Base-by-base conservation (phyloP, 64 coral and sea anemone species). In the Trachythela sp. region DNA sequence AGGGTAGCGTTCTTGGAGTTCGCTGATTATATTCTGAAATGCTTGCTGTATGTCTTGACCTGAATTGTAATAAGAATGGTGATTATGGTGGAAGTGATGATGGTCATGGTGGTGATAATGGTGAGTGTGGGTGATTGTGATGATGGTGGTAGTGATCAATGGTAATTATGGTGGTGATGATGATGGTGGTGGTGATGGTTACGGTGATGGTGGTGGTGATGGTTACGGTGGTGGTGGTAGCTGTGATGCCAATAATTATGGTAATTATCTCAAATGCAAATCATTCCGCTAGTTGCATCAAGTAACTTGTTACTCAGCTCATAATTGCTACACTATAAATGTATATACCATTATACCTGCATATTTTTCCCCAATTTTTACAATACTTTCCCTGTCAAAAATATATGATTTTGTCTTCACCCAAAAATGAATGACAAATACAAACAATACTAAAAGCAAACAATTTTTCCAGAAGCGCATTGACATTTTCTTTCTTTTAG, bases 391-490 rank as follows among this genome's bases (percentile, higher is more conserved):
- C 37, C 30, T 30, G 3, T 80, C 75, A 36, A 80, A 80, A 4
- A 39, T 3, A 80, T 80, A 80, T 3, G 75, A 80, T 39, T 80
- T 80, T 80, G 75, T 80, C 33, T 80, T 80, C 4, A 80, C 33
- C 75, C 75, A 80, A 18, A 37, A 80, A 3, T 39, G 26, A 34
- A 80, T 39, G 30, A 39, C 27, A 15, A 80, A 20, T 17, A 80
- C 4, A 34, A 35, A 80, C 33, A 80, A 10, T 18, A 39, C 30
- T 29, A 80, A 11, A 17, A 80, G 37, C 15, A 80, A 37, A 20
- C 20, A 80, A 80, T 80, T 80, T 80, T 80, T 80, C 34, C 30
- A 80, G 8, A 80, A 80, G 31, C 75, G 75, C 75, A 80, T 80
- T 5, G 20, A 29, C 30, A 17, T 36, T 80, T 35, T 39, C 15